Evolutionary conservation across 2,797 vertebrate species (phyloP).

Genomic region (Amblyraja radiata): DNA sequence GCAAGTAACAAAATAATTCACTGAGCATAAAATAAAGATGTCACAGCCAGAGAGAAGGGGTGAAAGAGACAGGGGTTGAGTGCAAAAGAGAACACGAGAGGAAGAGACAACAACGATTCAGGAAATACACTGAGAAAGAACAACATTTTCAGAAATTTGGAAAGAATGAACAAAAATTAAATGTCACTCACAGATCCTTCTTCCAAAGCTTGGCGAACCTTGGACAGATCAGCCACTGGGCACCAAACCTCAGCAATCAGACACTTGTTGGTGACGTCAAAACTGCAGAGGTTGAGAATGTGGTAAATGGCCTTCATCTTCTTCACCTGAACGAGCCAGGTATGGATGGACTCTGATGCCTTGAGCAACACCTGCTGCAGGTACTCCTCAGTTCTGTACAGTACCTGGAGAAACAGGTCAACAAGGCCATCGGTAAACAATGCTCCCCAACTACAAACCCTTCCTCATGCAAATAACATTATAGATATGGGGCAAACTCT

Average conservation of each 20-base stretch:
- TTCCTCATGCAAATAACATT: background rate
- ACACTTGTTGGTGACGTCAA: constrained; percentile 96
- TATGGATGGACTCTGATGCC: constrained; percentile 78
- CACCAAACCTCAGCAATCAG: constrained; percentile 97
- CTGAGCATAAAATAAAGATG: background rate
- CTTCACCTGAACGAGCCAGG: constrained; percentile 82
- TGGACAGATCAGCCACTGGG: constrained; percentile 75
- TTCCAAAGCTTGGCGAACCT: constrained; percentile 75
- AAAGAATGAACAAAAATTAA: background rate
- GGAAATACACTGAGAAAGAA: background rate
- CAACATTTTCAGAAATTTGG: background rate
- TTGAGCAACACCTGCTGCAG: constrained; percentile 85
- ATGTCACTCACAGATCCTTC: constrained; percentile 81
- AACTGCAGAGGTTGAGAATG: constrained; percentile 91
- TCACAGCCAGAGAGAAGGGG: background rate
- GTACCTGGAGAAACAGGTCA: constrained; percentile 63
- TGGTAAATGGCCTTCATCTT: constrained; percentile 99
- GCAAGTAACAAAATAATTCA: background rate
- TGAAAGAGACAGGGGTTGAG: too few relatives aligned
- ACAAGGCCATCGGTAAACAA: constrained; percentile 11
- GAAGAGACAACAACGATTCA: background rate
- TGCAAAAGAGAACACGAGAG: too few relatives aligned
- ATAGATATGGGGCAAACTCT: background rate
- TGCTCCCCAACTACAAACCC: background rate
- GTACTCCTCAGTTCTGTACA: constrained; percentile 90